phyloP scores from a whole-genome alignment of 2,797 vertebrate species.

The Danio aesculapii region DNA sequence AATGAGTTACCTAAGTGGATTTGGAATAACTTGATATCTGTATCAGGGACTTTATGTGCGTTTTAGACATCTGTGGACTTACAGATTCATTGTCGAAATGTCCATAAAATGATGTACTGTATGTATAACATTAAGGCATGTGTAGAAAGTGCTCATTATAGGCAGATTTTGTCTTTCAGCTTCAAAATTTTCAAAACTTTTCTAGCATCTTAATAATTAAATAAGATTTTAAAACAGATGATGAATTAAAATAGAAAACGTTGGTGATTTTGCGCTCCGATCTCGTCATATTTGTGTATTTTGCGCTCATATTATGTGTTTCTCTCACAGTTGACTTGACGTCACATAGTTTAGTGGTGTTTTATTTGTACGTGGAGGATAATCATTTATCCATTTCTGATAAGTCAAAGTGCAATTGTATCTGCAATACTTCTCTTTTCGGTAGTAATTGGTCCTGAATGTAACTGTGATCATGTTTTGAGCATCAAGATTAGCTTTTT shows the following conservation, averaged over 20 bases:
- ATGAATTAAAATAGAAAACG: constrained; percentile 5
- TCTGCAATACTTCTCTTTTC: constrained; percentile 49
- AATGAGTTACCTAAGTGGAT: constrained; percentile 26
- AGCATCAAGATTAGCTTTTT: constrained; percentile 13
- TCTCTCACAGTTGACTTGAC: constrained; percentile 3
- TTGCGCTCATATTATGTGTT: not conserved
- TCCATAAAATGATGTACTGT: constrained; percentile 16
- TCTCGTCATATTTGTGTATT: not conserved
- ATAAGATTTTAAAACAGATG: constrained; percentile 2
- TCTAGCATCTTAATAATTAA: constrained; percentile 29
- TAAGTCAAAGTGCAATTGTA: constrained; percentile 35
- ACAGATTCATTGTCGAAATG: constrained; percentile 6
- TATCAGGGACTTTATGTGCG: constrained; percentile 19
- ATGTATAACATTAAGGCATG: constrained; percentile 38
- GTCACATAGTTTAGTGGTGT: constrained; percentile 8
- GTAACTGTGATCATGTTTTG: constrained; percentile 39
- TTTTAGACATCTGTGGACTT: constrained; percentile 42
- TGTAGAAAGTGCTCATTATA: constrained; percentile 25
- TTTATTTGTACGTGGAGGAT: constrained; percentile 14
- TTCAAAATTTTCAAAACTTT: constrained; percentile 19
- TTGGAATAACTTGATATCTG: constrained; percentile 18
- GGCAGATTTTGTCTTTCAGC: constrained; percentile 29
- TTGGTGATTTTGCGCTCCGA: not conserved
- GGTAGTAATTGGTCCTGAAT: constrained; percentile 38
- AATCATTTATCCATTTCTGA: constrained; percentile 12